A percentile compares a stretch with the other conserved stretches of the same genome.
phyloP scores from a whole-genome alignment of 2,797 vertebrate species.

The Coregonus ussuriensis region DNA sequence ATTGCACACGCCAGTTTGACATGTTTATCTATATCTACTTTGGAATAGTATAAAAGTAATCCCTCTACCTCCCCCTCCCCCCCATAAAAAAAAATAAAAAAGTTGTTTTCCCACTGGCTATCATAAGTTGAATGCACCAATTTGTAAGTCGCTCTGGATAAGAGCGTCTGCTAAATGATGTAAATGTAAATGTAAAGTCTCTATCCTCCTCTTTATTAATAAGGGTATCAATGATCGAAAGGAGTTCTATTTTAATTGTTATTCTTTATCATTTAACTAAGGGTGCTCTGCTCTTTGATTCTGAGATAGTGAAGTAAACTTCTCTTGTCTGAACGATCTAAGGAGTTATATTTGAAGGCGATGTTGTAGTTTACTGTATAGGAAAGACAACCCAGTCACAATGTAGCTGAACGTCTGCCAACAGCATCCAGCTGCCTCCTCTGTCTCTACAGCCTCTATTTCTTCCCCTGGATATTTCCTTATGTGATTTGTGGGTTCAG shows the following conservation, averaged over 20 bases:
- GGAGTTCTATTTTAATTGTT: background rate
- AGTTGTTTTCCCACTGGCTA: no score
- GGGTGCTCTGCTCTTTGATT: conserved; percentile 10
- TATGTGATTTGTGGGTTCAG: conserved; percentile 36
- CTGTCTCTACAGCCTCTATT: conserved; percentile 17
- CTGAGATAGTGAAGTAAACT: conserved; percentile 6
- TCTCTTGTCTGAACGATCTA: no score
- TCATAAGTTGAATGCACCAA: no score
- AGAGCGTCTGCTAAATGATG: no score
- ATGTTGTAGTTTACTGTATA: conserved; percentile 19
- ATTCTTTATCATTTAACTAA: conserved; percentile 46
- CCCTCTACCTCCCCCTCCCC: no score
- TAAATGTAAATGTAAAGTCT: conserved; percentile 15
- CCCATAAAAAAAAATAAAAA: no score
- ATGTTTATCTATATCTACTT: conserved; percentile 61
- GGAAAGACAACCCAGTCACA: background rate
- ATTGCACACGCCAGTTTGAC: conserved; percentile 63
- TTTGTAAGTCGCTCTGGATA: no score
- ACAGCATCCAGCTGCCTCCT: conserved; percentile 22
- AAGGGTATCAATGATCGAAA: conserved; percentile 33
- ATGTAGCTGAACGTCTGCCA: conserved; percentile 21
- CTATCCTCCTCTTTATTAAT: conserved; percentile 25
- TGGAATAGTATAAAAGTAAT: no score
- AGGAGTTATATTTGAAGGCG: no score
- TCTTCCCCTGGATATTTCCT: conserved; percentile 41